phyloP scores from a whole-genome alignment of 2,113 vertebrate species.

The Syrrhaptes paradoxus region DNA sequence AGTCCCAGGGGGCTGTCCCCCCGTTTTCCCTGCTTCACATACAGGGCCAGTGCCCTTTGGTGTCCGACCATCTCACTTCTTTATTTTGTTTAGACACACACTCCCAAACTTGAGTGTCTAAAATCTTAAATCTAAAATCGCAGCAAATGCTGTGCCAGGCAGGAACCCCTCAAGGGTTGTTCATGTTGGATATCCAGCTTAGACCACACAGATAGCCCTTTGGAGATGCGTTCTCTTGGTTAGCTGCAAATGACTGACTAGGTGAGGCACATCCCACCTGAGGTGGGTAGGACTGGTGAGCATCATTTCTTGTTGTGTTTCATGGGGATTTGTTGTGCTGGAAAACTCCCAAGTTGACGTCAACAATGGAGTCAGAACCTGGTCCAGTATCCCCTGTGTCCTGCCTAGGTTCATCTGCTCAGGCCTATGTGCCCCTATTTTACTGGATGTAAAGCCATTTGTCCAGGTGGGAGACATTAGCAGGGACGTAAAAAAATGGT shows the following conservation, averaged over 20 bases:
- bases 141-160: background rate
- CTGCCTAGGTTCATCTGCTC: background rate
- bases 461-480: background rate
- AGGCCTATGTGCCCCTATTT: background rate
- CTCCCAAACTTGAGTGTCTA: background rate
- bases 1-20: background rate
- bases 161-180: background rate
- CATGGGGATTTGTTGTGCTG: background rate
- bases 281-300: background rate
- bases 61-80: background rate
- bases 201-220: accelerated
- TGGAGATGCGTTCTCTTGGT: background rate
- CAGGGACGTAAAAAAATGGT: accelerated
- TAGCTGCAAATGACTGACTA: background rate
- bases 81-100: background rate
- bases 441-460: background rate
- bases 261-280: background rate
- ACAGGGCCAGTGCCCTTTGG: accelerated
- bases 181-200: background rate
- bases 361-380: background rate
- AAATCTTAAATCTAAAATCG: background rate
- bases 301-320: background rate
- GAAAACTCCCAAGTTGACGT: background rate
- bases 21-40: accelerated
- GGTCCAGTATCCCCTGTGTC: background rate